Evolutionary conservation across 2,888 invertebrate genomes (phyloP), one percentile per base, ranked within the genome.

Genomic region (Orchesella flavescens): DNA sequence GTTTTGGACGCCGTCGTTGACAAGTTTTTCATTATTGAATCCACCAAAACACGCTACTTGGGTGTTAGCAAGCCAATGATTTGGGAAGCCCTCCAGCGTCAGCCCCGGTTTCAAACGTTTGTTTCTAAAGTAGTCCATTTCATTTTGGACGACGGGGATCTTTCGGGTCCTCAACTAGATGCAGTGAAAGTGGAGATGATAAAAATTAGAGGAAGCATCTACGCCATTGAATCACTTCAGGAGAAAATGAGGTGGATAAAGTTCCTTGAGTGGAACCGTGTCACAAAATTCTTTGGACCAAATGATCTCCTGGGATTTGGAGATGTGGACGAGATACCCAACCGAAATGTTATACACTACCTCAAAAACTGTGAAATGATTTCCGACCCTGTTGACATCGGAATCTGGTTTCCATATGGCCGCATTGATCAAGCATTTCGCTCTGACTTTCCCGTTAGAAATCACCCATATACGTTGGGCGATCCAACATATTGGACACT

Each of bases 1-100:
- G 86, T 84, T 44, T 19, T 84, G 65, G 68, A 79, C 68, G 79
- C 49, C 19, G 43, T 86, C n/a, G 84, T 86, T 0, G 86, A 84
- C 68, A 24, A 66, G 1, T 86, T 86, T 55, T 86, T 86, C 19
- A 24, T 86, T 0, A 57, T 80, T 1, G 86, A 86, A 55, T 72
- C 84, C 1, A 68, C 63, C n/a, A 17, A 53, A 13, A 10, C 83
- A 0, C 81, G 83, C 44, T 65, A 12, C 24, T 1, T 34, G 10
- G 19, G 15, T 46, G 2, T 57, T 1, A 19, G 24, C 0, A 84
- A 85, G 63, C 84, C 84, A 5, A 55, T 84, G n/a, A 57, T 86
- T n/a, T 86, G 86, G 86, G 86, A 86, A 34, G 24, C 1, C n/a
- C 19, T 86, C 0, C 80, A 83, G 46, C 7, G 59, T 59, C 61